Percentiles rank a stretch among this genome's conserved stretches.
phyloP scores from a whole-genome alignment of 2,888 invertebrate species.

The Biston betularia region DNA sequence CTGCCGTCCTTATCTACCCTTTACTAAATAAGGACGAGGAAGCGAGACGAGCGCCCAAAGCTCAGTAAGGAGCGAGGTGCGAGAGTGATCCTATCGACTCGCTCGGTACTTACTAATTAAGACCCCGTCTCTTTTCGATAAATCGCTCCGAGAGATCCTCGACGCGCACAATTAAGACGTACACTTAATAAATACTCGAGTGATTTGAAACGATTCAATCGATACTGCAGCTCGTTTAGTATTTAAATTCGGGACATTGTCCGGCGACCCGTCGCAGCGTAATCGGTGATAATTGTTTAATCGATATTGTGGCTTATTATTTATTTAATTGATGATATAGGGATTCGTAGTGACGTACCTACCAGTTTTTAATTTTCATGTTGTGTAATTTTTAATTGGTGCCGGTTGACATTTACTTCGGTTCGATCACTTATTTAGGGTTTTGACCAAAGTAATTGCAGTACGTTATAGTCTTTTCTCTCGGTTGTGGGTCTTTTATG shows the following conservation, averaged over 20 bases:
- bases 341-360: conserved; percentile 34
- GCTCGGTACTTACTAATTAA: conserved; percentile 81
- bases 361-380: conserved; percentile 31
- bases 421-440: conserved; percentile 58
- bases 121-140: conserved; percentile 59
- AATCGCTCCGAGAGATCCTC: conserved; percentile 54
- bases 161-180: conserved; percentile 72
- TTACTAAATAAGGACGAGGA: conserved; percentile 38
- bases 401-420: conserved; percentile 58
- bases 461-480: conserved; percentile 54
- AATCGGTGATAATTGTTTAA: conserved; percentile 78
- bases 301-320: conserved; percentile 61
- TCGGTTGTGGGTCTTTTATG: conserved; percentile 50
- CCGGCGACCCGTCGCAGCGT: conserved; percentile 69
- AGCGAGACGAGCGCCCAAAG: conserved; percentile 54
- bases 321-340: conserved; percentile 53
- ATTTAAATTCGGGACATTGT: conserved; percentile 74
- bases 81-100: conserved; percentile 74
- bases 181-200: conserved; percentile 66
- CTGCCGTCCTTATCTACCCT: conserved; percentile 57
- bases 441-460: conserved; percentile 39
- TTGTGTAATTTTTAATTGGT: conserved; percentile 55
- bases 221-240: conserved; percentile 66
- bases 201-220: conserved; percentile 68
- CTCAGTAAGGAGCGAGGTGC: conserved; percentile 74